Percentiles rank a stretch among this genome's conserved stretches.
These are phyloP conservation scores for Bryconaethiops microstoma DNA, from an alignment of 2,797 vertebrate genomes.

Conservation along the genomic window DNA sequence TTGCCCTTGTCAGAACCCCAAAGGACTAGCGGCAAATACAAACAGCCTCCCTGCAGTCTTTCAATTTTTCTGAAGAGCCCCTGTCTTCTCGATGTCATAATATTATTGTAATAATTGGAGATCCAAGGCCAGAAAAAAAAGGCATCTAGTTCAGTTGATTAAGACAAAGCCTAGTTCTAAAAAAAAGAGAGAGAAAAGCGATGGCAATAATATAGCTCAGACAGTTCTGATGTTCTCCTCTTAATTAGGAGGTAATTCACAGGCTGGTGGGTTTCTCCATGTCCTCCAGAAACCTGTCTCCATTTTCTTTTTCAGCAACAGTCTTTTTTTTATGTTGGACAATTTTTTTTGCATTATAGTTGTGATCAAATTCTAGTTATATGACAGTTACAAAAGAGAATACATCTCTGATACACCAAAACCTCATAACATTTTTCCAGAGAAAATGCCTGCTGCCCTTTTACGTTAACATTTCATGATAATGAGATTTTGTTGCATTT, in stretches of 20 bases:
- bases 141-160: conserved; percentile 80
- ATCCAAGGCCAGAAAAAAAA: conserved; percentile 80
- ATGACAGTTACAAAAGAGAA: background rate
- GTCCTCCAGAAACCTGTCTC: background rate
- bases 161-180: conserved; percentile 63
- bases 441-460: background rate
- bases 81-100: conserved; percentile 73
- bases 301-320: background rate
- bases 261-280: conserved; percentile 1
- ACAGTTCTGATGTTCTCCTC: conserved; percentile 57
- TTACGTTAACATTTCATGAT: background rate
- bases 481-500: background rate
- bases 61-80: conserved; percentile 72
- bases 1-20: conserved; percentile 78
- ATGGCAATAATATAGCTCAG: conserved; percentile 67
- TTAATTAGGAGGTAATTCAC: conserved; percentile 46
- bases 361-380: conserved; percentile 12
- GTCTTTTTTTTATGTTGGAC: background rate
- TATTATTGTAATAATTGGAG: conserved; percentile 82
- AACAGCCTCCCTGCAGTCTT: conserved; percentile 75
- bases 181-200: conserved; percentile 19
- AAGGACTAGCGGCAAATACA: conserved; percentile 77
- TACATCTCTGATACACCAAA: background rate
- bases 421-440: background rate
- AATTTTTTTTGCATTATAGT: background rate